Base-by-base conservation (phyloP, 2,797 vertebrate species). In the Peromyscus attwateri region DNA sequence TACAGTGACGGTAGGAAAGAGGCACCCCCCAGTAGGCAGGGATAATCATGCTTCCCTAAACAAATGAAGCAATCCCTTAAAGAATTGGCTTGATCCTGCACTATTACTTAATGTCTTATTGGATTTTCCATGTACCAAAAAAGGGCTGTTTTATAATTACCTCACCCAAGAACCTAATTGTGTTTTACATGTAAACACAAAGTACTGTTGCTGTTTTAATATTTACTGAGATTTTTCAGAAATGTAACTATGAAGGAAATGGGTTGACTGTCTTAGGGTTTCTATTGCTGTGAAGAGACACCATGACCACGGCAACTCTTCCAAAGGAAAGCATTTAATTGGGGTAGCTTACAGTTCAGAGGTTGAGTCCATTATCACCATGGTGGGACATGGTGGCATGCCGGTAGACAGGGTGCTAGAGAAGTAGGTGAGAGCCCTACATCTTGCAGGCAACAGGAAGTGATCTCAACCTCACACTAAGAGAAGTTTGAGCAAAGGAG, bases 141-240 rank as follows among this genome's bases (percentile, higher is more conserved):
- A 91, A 79, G 43, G 90, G 64, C 52, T 92, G 25, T 52, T 83
- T 95, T 83, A 29, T 64, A 77, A 93, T 89, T 73, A 75, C 71
- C 75, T 92, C 52, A 23, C 57, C 52, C 52, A 29, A 73, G 34
- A 94, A 75, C 3, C n/a, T 66, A 87, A 92, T 60, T 92, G 46
- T 92, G 76, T 77, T 91, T 92, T 84, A 80, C 52, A 46, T 66
- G 70, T 77, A 94, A 92, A 94, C 52, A 62, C 2, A 52, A 81
- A 40, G 6, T 34, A 71, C 31, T 94, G 49, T 68, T 87, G 6
- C n/a, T 79, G 46, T 89, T 91, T 89, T 94, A 81, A 49, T 89
- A 89, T 62, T 49, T 23, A 76, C 25, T 43, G 82, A 73, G 6
- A 60, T 52, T 93, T 93, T 91, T 83, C 40, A 68, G 19, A 55